Evolutionary conservation across 2,797 vertebrate species (phyloP), one percentile per base, ranked within the genome.

Genomic region (Graptemys geographica): DNA sequence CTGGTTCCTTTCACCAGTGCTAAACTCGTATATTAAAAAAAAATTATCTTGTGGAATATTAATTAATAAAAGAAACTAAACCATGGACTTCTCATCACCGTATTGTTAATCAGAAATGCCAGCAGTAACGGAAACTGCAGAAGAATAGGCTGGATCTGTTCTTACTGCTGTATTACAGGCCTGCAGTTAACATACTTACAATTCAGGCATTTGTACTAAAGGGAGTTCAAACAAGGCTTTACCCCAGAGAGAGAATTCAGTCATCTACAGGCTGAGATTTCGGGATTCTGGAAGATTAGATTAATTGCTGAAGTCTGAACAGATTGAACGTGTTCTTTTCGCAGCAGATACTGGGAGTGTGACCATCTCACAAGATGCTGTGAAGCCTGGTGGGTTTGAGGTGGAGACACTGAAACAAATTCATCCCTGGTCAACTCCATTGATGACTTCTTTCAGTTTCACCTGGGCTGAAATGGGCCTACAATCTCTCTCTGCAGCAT

Each of bases 51-150:
- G 31, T 47, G 2, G 28, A 56, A 51, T 84, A 44, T 49, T 47
- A n/a, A 10, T 23, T 27, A 16, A 5, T 33, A 5, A 7, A 5
- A 15, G 90, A 55, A 16, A 28, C 27, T 65, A 79, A 11, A 1
- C 11, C 2, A 0, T 5, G 37, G 0, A 0, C 62, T 37, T 93
- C 65, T 51, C 1, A 0, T 47, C 4, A 21, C 1, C 13, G 33
- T 31, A 21, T 53, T 74, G 59, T 44, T 87, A 11, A 10, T 55
- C 62, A n/a, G 49, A 81, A 81, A 31, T 79, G 2, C 6, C 6
- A n/a, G 1, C 9, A 56, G 33, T n/a, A n/a, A 57, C 8, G 16
- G 79, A 55, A 87, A 81, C 0, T 9, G 23, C 37, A 82, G 28
- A 19, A 56, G 49, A 49, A 28, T 76, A 51, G 21, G 0, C 0